Evolutionary conservation across 2,113 vertebrate species (phyloP), one percentile per base, ranked within the genome.

Genomic region (Opisthocomus hoazin): DNA sequence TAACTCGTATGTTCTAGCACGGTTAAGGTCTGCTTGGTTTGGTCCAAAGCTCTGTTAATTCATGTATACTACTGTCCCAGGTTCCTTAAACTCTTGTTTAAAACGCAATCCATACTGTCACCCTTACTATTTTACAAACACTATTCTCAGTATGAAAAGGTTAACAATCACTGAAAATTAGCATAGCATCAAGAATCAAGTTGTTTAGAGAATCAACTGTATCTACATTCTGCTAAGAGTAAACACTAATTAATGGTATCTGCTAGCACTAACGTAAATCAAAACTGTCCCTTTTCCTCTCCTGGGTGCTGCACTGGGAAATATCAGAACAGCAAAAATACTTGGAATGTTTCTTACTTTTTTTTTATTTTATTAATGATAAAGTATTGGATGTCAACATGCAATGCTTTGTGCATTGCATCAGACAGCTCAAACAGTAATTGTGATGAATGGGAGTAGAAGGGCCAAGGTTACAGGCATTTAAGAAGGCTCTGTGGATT

Each of bases 361-460:
- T 68, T 65, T 45, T 51, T 97, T 96, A 97, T 92, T 96, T 92
- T 94, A 96, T 98, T 98, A 98, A 98, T 96, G 98, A 98, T 98
- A 98, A 98, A 98, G 98, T 98, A 98, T 97, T 98, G 96, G 91
- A 98, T 96, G 97, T 98, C 98, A 98, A 94, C 84, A 1, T 95
- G 86, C 45, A 93, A 95, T 89, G 78, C 96, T 98, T 97, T 94
- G 94, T 90, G 95, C 96, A 95, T 96, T 96, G 96, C 97, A 98
- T 96, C 97, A 95, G 98, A 97, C 98, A 98, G 96, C 92, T 93
- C 37, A 15, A 98, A 95, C 97, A 96, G 96, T 98, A 98, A 98
- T 98, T 98, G 96, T 98, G 98, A 98, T 97, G 93, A 97, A 98
- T 98, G 85, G 89, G 84, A 97, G 96, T 91, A 81, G 89, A 87